Evolutionary conservation across 2,888 invertebrate genomes (phyloP), one percentile per base, ranked within the genome.

Genomic region (Enchytraeus crypticus): DNA sequence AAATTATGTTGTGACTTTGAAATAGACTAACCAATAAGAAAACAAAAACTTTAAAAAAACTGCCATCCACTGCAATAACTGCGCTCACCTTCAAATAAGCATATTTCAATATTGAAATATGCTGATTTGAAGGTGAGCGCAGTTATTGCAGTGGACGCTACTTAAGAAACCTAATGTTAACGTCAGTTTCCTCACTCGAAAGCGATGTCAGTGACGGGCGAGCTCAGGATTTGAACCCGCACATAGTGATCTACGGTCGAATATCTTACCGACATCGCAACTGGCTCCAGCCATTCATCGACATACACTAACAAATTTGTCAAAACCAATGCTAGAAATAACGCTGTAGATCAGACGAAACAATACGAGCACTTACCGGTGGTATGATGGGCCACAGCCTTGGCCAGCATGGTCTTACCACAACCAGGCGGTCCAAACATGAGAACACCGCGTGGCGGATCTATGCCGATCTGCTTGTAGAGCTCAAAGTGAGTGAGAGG

Each of bases 361-460:
- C 4, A 43, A 5, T 5, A 11, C 32, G 32, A 18, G 14, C 27
- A 38, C 51, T 14, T 23, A 89, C 89, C 89, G 70, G 95, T 96
- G 43, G 96, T 97, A 74, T 97, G 96, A 83, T 96, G 92, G 21
- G 96, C 96, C 5, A 96, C 96, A 67, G 96, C 96, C 80, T 98
- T 98, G 33, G 98, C 98, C 72, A 98, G 82, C 97, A 98, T 97
- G 60, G 98, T 98, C 82, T 98, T 98, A 32, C 98, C 98, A 80
- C 97, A 97, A 1, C 98, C 84, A 18, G 98, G 97, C n/a, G 98
- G 98, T 0, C 98, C 98, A 75, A 92, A 98, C 93, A 98, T 92
- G 38, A 98, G 85, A 1, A 98, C 98, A 71, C 96, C 96, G 26
- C 95, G 84, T 0, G 98, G 98, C 1, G 98, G 98, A 79, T 98